phyloP scores from a whole-genome alignment of 2,797 vertebrate species.

The Petrocephalus sullivani region DNA sequence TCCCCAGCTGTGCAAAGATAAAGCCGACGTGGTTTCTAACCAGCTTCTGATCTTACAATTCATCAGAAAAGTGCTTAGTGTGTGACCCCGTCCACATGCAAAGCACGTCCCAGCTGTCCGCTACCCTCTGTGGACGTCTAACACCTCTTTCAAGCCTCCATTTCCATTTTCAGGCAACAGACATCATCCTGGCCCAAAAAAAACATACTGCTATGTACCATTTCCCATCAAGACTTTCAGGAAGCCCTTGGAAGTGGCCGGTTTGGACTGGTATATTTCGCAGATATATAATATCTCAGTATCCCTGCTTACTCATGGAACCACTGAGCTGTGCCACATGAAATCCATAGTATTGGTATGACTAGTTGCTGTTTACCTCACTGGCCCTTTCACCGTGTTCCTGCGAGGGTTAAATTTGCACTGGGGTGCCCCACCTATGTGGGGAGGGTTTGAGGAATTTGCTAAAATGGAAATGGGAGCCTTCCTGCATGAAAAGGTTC shows the following conservation, averaged over 20 bases:
- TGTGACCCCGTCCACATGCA: neutral
- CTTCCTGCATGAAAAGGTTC: slow-evolving; percentile 21
- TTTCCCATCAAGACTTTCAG: neutral
- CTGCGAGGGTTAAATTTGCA: slow-evolving; percentile 20
- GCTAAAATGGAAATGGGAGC: slow-evolving; percentile 14
- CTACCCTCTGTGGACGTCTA: neutral
- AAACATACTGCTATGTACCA: neutral
- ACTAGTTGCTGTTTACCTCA: neutral
- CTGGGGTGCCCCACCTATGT: neutral
- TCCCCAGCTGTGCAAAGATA: neutral
- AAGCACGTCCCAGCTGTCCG: neutral
- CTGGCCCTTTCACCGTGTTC: neutral
- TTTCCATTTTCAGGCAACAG: neutral
- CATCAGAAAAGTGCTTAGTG: neutral
- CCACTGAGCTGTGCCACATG: neutral
- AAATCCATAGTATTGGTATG: neutral
- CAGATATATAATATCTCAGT: neutral
- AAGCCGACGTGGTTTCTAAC: neutral
- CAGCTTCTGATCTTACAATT: neutral
- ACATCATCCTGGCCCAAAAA: neutral
- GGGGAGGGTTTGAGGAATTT: neutral
- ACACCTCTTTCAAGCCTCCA: neutral
- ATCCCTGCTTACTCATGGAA: neutral
- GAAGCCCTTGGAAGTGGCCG: neutral
- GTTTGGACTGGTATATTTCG: neutral